Evolutionary conservation across 2,797 vertebrate genomes (phyloP).

Genomic region (Halcyon leucocephala): DNA sequence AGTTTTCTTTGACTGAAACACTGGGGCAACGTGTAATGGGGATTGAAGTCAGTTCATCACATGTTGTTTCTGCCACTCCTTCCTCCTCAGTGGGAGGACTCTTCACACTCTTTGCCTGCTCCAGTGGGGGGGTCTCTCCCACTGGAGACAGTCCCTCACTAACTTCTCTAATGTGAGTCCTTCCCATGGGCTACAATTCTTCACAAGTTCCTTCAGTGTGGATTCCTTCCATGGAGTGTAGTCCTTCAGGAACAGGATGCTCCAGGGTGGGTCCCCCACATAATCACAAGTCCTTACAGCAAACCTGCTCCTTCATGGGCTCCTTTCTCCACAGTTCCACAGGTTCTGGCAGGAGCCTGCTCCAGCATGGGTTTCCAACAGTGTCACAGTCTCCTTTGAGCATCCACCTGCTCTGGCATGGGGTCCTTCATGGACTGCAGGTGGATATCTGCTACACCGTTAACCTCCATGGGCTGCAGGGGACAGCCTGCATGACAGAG

Average conservation of each 20-base stretch:
- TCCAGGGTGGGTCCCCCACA: fast-evolving
- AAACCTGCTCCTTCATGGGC: not conserved
- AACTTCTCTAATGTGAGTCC: not conserved
- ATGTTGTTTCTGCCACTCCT: not conserved
- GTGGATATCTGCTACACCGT: too few species aligned
- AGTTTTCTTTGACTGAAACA: not conserved
- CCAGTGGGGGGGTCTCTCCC: not conserved
- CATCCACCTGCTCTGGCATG: not conserved
- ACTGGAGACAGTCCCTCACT: not conserved
- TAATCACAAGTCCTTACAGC: not conserved
- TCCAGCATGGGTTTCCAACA: not conserved
- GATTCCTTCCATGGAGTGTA: fast-evolving
- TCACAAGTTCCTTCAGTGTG: fast-evolving
- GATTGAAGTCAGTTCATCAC: not conserved
- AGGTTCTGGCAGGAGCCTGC: not conserved
- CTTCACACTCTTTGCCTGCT: not conserved
- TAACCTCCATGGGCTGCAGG: not conserved
- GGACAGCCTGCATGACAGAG: too few species aligned
- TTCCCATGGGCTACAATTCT: fast-evolving
- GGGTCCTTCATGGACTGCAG: not conserved
- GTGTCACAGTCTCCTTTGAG: not conserved
- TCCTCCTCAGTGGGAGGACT: not conserved
- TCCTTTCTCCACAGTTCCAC: not conserved
- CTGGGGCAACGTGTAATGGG: not conserved
- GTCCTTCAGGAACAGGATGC: not conserved